Base-by-base conservation (phyloP, 2,888 invertebrate species). In the Lycia hirtaria region DNA sequence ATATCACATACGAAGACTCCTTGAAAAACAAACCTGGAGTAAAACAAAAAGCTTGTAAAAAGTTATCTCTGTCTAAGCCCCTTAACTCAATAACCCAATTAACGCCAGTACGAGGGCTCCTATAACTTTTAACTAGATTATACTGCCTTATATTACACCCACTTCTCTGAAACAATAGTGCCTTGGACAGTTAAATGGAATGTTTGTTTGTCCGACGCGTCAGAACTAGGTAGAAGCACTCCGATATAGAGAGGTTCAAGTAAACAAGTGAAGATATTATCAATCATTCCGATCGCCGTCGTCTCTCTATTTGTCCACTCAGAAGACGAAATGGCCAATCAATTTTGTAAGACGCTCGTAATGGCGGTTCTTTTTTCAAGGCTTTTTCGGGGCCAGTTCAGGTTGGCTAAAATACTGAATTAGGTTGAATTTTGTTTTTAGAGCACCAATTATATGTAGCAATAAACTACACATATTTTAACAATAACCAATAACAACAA, bases 21-120 rank as follows among this genome's bases (percentile, higher is more conserved):
- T 10, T 9, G 48, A 47, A 56, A 56, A 56, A 61, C 60, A 50
- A 50, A 45, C n/a, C 52, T 32, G 33, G 61, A 63, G 57, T 60
- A 58, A 64, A 66, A 64, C 64, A 56, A 60, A 66, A 60, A 60
- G 58, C 62, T 56, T 56, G 62, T 62, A 64, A 57, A 63, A 66
- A 62, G 62, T 62, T 62, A 62, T 48, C 61, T 51, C 38, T 47
- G 57, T 61, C 40, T 45, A 28, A 43, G 32, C 45, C 15, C 51
- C 12, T 50, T 60, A 62, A 66, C 57, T 66, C 45, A 48, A 62
- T 67, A 67, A 64, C 38, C 50, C 37, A 49, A 51, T 62, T 59
- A 62, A 48, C 54, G 38, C 60, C 30, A 40, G 38, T 19, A 44
- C 33, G 54, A 51, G 56, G 63, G 53, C 53, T 47, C 51, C 41